These are phyloP conservation scores for Drosophila nigromelanica DNA, from an alignment of 1,140 invertebrate species.

Conservation along the genomic window DNA sequence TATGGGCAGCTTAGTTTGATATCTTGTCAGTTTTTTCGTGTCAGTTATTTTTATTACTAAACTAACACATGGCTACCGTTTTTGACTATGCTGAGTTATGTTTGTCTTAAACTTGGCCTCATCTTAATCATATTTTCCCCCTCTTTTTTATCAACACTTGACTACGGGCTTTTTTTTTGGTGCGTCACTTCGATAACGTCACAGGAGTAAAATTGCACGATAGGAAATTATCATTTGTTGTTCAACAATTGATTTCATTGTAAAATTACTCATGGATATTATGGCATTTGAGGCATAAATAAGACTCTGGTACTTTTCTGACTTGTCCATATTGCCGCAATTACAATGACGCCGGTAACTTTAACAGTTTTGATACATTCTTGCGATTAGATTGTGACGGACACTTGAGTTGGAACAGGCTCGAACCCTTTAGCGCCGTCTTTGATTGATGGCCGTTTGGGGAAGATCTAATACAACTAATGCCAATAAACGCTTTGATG, in stretches of 20 bases:
- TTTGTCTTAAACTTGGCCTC: slow-evolving; percentile 18
- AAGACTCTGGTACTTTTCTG: slow-evolving; percentile 20
- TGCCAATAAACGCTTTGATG: no score
- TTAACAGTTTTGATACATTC: slow-evolving; percentile 13
- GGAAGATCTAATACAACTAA: background rate
- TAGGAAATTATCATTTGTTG: slow-evolving; percentile 17
- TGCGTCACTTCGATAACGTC: slow-evolving; percentile 54
- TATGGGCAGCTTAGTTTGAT: no score
- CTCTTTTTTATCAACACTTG: slow-evolving; percentile 60
- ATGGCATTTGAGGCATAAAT: background rate
- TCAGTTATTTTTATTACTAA: no score
- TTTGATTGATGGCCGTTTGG: background rate
- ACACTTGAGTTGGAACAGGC: background rate
- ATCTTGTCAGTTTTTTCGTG: no score
- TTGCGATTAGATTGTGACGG: slow-evolving; percentile 11
- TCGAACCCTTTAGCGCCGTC: background rate
- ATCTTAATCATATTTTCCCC: slow-evolving; percentile 33
- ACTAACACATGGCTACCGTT: slow-evolving; percentile 28
- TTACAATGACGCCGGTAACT: slow-evolving; percentile 4
- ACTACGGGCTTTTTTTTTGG: slow-evolving; percentile 44
- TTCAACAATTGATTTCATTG: background rate
- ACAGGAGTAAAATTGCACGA: slow-evolving; percentile 2
- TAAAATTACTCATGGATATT: slow-evolving; percentile 41
- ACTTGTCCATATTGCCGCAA: background rate
- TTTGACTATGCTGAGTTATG: slow-evolving; percentile 5